Evolutionary conservation across 2,888 invertebrate genomes (phyloP).

Genomic region (Aleiodes testaceus): DNA sequence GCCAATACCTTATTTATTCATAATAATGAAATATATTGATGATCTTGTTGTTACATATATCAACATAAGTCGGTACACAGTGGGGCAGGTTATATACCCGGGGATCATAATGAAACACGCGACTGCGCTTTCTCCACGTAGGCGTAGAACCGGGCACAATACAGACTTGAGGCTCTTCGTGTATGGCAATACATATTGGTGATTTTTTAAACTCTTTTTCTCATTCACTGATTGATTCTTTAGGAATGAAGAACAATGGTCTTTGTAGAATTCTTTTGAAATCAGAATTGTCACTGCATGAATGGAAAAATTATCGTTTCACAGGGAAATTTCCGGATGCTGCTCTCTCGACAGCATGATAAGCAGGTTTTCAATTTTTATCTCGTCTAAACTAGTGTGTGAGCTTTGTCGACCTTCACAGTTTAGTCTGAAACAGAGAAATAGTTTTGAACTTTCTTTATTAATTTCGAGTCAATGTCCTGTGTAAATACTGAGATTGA

Average conservation of each 20-base stretch:
- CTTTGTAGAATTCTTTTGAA: too few species aligned
- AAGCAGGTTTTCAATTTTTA: conserved; percentile 11
- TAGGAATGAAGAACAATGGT: too few species aligned
- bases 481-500: too few species aligned
- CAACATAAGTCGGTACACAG: conserved; percentile 5
- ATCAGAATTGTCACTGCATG: conserved; percentile 4
- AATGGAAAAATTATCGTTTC: conserved; percentile 31
- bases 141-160: conserved; percentile 46
- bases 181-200: conserved; percentile 20
- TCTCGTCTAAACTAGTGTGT: neutral
- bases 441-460: neutral
- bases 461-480: neutral
- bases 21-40: neutral
- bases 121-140: conserved; percentile 56
- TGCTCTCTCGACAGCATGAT: conserved; percentile 13
- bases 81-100: conserved; percentile 27
- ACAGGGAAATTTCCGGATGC: conserved; percentile 25
- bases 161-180: conserved; percentile 22
- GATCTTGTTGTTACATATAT: conserved; percentile 29
- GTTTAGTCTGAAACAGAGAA: neutral
- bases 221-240: neutral
- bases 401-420: conserved; percentile 17
- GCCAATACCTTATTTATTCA: neutral
- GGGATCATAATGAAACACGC: conserved; percentile 50
- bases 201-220: neutral